A percentile compares a stretch with the other conserved stretches of the same genome.
Evolutionary conservation across 2,888 invertebrate species (phyloP).

Genomic region (Taenaris catops): DNA sequence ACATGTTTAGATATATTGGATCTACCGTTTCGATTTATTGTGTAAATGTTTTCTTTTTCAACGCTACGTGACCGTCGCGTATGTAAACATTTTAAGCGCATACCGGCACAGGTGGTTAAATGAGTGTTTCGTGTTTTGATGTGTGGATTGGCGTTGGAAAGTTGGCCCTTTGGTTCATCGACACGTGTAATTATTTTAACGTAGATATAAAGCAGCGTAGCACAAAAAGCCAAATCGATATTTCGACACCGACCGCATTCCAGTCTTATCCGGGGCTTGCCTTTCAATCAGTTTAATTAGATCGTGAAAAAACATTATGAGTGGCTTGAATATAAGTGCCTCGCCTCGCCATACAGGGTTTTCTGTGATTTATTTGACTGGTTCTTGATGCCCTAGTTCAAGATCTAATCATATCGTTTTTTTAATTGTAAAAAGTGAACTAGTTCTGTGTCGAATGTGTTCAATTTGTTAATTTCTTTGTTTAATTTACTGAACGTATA

Average conservation of each 20-base stretch:
- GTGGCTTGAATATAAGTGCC: slow-evolving; percentile 20
- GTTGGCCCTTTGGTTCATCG: slow-evolving; percentile 30
- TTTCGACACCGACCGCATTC: slow-evolving; percentile 60
- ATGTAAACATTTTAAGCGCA: slow-evolving; percentile 45
- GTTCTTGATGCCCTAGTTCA: slow-evolving; percentile 13
- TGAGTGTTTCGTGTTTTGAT: slow-evolving; percentile 38
- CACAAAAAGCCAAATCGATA: slow-evolving; percentile 56
- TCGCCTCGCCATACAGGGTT: slow-evolving; percentile 19
- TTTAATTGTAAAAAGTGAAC: no score
- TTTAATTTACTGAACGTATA: no score
- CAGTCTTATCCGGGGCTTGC: slow-evolving; percentile 44
- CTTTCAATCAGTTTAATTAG: slow-evolving; percentile 61
- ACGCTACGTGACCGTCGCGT: slow-evolving; percentile 54
- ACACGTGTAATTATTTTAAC: slow-evolving; percentile 25
- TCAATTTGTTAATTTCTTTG: no score
- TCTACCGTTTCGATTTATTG: slow-evolving; percentile 38
- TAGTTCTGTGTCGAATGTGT: no score
- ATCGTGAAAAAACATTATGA: slow-evolving; percentile 45
- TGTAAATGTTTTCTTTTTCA: slow-evolving; percentile 33
- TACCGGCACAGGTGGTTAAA: slow-evolving; percentile 43
- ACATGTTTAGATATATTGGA: slow-evolving; percentile 24
- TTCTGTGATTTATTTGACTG: slow-evolving; percentile 27
- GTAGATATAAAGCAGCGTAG: slow-evolving; percentile 25
- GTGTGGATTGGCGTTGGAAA: slow-evolving; percentile 32
- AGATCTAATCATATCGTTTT: slow-evolving; percentile 4